phyloP scores from a whole-genome alignment of 2,888 invertebrate genomes.

The Deroplatys truncata region DNA sequence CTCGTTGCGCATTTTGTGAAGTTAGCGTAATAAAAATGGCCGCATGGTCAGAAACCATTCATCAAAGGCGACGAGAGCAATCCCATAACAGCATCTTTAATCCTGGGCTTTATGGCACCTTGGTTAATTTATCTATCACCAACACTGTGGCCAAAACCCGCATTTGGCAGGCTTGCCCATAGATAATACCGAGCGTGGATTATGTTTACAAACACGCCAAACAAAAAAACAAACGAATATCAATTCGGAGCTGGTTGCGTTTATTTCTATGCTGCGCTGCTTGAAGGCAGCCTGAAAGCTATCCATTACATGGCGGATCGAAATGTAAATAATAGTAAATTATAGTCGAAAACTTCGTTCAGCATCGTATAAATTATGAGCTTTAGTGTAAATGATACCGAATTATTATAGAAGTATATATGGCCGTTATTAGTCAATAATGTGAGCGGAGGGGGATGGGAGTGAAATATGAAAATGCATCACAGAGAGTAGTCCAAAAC shows the following conservation, averaged over 20 bases:
- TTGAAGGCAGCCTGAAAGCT: slow-evolving; percentile 14
- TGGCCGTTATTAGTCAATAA: slow-evolving; percentile 17
- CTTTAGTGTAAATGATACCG: slow-evolving; percentile 17
- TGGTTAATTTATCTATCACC: background rate
- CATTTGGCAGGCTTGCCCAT: background rate
- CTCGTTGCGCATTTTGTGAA: background rate
- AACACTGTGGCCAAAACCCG: background rate
- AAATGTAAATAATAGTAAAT: slow-evolving; percentile 27
- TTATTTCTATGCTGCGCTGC: background rate
- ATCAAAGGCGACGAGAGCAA: background rate
- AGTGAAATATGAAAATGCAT: slow-evolving; percentile 18
- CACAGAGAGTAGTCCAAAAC: background rate
- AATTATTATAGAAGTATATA: slow-evolving; percentile 19
- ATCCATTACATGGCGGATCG: slow-evolving; percentile 13
- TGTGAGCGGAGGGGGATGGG: background rate
- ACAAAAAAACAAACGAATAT: slow-evolving; percentile 6
- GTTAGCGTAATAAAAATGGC: background rate
- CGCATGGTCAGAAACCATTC: background rate
- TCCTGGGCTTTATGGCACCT: background rate
- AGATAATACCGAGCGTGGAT: background rate
- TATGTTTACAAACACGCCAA: slow-evolving; percentile 1
- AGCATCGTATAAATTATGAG: slow-evolving; percentile 14
- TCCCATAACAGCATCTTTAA: background rate
- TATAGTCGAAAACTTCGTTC: slow-evolving; percentile 21
- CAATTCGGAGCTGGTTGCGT: background rate